These are phyloP conservation scores for Heptranchias perlo DNA, from an alignment of 2,113 vertebrate species.

Conservation along the genomic window DNA sequence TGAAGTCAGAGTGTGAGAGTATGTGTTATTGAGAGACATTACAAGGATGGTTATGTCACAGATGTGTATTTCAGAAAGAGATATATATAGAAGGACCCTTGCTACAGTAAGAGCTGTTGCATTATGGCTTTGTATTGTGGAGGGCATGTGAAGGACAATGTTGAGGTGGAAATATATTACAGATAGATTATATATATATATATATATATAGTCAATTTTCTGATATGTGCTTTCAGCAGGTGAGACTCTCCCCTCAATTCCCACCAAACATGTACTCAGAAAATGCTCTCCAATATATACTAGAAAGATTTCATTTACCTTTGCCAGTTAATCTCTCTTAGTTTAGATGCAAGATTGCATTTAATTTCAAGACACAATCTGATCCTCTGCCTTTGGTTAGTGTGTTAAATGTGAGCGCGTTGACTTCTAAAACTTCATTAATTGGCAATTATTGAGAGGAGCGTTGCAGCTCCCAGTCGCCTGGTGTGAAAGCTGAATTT, in stretches of 20 bases:
- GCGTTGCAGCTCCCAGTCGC: conserved; percentile 21
- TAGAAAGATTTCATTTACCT: neutral
- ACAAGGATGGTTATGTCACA: neutral
- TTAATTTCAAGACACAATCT: neutral
- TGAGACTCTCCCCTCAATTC: neutral
- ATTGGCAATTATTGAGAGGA: conserved; percentile 33
- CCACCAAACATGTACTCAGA: neutral
- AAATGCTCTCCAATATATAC: neutral
- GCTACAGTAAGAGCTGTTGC: neutral
- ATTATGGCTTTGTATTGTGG: neutral
- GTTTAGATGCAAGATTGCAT: neutral
- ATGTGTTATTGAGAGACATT: neutral
- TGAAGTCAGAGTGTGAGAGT: neutral
- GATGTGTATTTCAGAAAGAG: neutral
- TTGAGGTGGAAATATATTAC: too few species aligned
- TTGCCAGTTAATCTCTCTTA: neutral
- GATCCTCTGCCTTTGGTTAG: conserved; percentile 4
- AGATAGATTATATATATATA: too few species aligned
- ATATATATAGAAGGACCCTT: neutral
- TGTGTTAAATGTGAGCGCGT: neutral
- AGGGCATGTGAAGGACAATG: neutral
- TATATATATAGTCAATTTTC: neutral
- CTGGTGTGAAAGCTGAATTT: conserved; percentile 37
- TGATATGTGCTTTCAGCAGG: neutral
- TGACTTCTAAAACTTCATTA: conserved; percentile 33